phyloP scores from a whole-genome alignment of 2,888 invertebrate species.

The Lepidonotus clava region DNA sequence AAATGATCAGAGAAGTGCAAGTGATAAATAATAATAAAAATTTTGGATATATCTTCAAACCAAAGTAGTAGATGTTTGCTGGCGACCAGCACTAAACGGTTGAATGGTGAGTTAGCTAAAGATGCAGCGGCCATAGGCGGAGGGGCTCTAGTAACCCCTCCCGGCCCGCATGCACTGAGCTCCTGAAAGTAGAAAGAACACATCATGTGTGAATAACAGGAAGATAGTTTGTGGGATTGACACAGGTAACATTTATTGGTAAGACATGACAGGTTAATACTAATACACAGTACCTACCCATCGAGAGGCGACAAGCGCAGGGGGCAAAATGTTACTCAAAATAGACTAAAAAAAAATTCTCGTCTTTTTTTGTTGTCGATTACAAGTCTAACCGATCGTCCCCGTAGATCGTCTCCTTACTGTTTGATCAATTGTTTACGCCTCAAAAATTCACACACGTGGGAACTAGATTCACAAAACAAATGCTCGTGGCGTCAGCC shows the following conservation, averaged over 20 bases:
- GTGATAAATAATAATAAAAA: no score
- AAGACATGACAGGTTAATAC: slow-evolving; percentile 12
- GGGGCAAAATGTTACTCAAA: not conserved
- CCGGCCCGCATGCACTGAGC: not conserved
- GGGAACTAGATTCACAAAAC: slow-evolving; percentile 5
- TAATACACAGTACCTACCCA: not conserved
- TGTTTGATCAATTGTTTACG: no score
- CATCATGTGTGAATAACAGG: not conserved
- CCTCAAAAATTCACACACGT: not conserved
- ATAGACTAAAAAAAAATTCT: no score
- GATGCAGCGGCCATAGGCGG: not conserved
- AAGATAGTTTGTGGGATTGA: not conserved
- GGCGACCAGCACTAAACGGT: not conserved
- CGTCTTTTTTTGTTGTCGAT: no score
- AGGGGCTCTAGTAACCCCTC: not conserved
- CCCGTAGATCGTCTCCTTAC: no score
- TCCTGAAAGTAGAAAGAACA: slow-evolving; percentile 37
- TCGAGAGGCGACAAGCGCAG: not conserved
- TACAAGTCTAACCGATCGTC: no score
- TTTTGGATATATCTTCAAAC: no score
- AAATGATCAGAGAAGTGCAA: not conserved
- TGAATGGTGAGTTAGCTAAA: not conserved
- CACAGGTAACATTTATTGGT: slow-evolving; percentile 26
- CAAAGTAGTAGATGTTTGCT: no score
- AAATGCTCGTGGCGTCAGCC: not conserved